These are phyloP conservation scores for Cheirogaleus medius DNA, from an alignment of 2,113 vertebrate genomes.

Conservation along the genomic window DNA sequence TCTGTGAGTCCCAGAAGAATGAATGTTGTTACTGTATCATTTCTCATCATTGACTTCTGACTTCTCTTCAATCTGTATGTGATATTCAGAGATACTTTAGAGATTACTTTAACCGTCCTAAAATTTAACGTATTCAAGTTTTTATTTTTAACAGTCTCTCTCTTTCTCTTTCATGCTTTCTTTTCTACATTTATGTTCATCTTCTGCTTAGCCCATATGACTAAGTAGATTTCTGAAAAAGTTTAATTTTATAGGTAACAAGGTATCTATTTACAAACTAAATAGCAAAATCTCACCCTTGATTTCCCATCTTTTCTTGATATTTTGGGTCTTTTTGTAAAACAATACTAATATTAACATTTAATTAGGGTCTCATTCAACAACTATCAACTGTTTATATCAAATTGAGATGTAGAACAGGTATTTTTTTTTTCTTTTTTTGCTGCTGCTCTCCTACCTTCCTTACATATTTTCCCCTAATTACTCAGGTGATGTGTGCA, in stretches of 20 bases:
- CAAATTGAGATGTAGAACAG: neutral
- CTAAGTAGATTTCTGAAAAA: neutral
- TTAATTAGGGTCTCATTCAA: neutral
- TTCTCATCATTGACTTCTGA: neutral
- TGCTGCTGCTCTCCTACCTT: neutral
- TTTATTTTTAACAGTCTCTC: neutral
- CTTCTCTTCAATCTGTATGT: neutral
- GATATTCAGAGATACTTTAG: neutral
- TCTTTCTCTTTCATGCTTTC: neutral
- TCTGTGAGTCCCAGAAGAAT: constrained; percentile 22
- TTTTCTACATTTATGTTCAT: neutral
- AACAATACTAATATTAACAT: neutral
- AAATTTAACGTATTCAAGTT: neutral
- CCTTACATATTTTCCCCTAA: neutral
- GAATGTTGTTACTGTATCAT: neutral
- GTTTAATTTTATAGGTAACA: neutral
- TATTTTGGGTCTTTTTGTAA: neutral
- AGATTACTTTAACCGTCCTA: neutral
- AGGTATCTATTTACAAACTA: neutral
- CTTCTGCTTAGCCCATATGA: neutral
- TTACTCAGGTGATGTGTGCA: neutral
- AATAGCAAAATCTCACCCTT: neutral
- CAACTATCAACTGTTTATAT: neutral
- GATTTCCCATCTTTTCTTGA: neutral
- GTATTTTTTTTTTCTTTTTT: neutral